Percentiles rank a stretch among this genome's conserved stretches.
These are phyloP conservation scores for Anser cygnoides DNA, from an alignment of 2,113 vertebrate genomes.

Conservation along the genomic window DNA sequence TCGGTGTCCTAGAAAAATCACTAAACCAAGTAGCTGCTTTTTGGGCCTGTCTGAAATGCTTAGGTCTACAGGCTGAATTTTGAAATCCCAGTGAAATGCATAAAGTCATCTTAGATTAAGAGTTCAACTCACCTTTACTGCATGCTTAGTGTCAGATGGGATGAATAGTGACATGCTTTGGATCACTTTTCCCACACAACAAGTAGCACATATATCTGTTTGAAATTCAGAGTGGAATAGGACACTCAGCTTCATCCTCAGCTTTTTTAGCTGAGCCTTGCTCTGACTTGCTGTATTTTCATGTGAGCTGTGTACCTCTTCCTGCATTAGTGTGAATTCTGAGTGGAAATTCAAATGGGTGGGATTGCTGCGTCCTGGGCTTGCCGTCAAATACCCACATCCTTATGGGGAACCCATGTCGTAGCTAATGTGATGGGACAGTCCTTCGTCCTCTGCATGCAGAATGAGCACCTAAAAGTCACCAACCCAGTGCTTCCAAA, in stretches of 20 bases:
- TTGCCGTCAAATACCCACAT: neutral
- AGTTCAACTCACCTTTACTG: neutral
- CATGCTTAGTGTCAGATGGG: neutral
- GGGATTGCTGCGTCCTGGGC: neutral
- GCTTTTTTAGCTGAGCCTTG: neutral
- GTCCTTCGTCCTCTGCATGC: neutral
- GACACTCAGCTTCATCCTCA: neutral
- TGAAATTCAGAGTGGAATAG: neutral
- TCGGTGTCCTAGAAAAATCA: neutral
- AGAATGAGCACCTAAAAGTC: neutral
- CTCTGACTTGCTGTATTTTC: neutral
- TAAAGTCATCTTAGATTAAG: conserved; percentile 1
- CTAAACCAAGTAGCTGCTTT: neutral
- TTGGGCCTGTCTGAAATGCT: neutral
- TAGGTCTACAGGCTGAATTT: neutral
- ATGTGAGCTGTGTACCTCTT: neutral
- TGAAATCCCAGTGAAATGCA: conserved; percentile 10
- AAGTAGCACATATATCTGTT: neutral
- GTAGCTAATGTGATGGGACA: neutral
- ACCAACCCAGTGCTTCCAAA: neutral
- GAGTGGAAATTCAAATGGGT: neutral
- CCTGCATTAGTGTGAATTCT: neutral
- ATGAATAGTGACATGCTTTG: neutral
- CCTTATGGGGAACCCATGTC: accelerated
- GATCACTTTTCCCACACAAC: neutral